A percentile compares a stretch with the other conserved stretches of the same genome.
Conservation (phyloP, 2,113 vertebrate genomes). For the Pygoscelis antarcticus region DNA sequence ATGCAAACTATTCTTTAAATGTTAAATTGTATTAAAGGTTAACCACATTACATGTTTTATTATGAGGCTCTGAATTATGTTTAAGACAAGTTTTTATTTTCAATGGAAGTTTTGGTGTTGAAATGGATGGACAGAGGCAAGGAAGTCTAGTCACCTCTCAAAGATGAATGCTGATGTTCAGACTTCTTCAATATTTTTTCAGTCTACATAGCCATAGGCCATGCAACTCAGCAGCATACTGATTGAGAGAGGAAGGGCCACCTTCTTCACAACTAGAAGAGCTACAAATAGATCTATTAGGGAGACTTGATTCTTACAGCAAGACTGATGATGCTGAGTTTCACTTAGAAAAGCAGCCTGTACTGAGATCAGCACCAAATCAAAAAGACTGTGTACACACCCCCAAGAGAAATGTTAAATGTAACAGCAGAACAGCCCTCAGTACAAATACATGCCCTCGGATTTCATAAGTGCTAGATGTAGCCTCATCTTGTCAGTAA, state of each 20-base stretch:
- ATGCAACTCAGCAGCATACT: neutral
- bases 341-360: neutral
- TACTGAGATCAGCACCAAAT: neutral
- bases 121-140: constrained; percentile 7
- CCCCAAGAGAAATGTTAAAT: neutral
- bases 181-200: neutral
- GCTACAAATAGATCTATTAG: neutral
- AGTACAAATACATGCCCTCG: rapidly evolving
- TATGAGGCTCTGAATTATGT: constrained; percentile 40
- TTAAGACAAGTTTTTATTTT: neutral
- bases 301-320: neutral
- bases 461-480: neutral
- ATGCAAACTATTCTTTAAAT: constrained; percentile 66
- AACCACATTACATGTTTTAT: constrained; percentile 49
- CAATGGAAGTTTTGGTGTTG: neutral
- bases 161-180: neutral
- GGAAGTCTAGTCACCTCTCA: neutral
- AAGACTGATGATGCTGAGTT: neutral
- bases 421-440: neutral
- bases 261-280: neutral
- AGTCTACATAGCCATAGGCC: neutral
- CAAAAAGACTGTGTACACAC: neutral
- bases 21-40: constrained; percentile 64
- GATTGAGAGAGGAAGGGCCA: neutral
- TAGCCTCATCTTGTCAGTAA: neutral